Evolutionary conservation across 2,888 invertebrate genomes (phyloP).

Genomic region (Synergus itoensis): DNA sequence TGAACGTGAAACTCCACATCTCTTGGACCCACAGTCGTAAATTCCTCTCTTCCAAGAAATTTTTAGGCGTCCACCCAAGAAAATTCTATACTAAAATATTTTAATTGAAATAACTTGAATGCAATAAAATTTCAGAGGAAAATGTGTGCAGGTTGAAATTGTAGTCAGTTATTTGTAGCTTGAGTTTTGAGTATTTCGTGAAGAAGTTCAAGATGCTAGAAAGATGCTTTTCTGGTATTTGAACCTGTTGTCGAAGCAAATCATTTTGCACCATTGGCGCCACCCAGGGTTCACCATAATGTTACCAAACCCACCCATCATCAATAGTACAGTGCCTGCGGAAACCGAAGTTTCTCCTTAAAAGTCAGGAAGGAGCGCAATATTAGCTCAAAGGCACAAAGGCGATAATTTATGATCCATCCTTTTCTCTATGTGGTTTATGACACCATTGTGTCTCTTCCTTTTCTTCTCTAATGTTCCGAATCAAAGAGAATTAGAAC

Average conservation of each 20-base stretch:
- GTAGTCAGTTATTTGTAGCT: not conserved
- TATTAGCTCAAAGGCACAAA: conserved; percentile 11
- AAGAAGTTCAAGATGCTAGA: not conserved
- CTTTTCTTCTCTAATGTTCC: not conserved
- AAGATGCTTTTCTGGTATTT: not conserved
- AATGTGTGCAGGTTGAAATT: not conserved
- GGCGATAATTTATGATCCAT: not conserved
- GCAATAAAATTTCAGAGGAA: not conserved
- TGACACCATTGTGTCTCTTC: not conserved
- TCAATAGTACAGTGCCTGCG: conserved; percentile 6
- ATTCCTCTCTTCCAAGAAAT: conserved; percentile 35
- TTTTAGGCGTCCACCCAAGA: not conserved
- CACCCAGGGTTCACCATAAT: conserved; percentile 35
- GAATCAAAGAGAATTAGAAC: not conserved
- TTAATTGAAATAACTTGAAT: conserved; percentile 1
- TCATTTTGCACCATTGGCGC: conserved; percentile 41
- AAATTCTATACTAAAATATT: not conserved
- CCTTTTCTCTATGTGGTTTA: not conserved
- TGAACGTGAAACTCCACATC: conserved; percentile 9
- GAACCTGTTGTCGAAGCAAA: conserved; percentile 43
- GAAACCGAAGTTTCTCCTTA: conserved; percentile 7
- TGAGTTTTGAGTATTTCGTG: not conserved
- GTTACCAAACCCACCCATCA: conserved; percentile 33
- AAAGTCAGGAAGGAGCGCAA: conserved; percentile 17
- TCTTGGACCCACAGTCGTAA: conserved; percentile 3